phyloP scores from a whole-genome alignment of 2,797 vertebrate species.

The Tadarida brasiliensis region DNA sequence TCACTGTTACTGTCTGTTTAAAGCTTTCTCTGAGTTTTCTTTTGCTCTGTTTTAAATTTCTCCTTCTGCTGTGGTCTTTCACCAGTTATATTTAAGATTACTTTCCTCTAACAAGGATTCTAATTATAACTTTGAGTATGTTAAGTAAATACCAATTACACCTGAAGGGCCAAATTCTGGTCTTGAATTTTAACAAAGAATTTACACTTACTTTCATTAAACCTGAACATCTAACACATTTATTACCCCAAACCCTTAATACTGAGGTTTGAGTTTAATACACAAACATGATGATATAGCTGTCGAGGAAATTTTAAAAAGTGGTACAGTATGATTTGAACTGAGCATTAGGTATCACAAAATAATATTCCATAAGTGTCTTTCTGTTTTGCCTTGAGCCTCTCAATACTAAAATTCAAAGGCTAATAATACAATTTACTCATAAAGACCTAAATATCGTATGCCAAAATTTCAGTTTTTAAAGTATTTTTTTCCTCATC shows the following conservation, averaged over 20 bases:
- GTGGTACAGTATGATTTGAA: background rate
- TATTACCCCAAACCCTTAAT: conserved; percentile 37
- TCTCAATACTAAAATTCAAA: background rate
- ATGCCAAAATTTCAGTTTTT: background rate
- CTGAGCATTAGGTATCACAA: background rate
- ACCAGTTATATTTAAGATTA: conserved; percentile 30
- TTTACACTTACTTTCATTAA: conserved; percentile 69
- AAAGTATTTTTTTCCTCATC: background rate
- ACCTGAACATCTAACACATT: conserved; percentile 21
- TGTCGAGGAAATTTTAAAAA: background rate
- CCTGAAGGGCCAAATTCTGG: conserved; percentile 41
- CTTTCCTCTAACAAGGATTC: conserved; percentile 5
- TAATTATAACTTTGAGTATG: conserved; percentile 45
- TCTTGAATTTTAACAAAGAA: conserved; percentile 72
- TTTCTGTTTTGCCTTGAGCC: background rate
- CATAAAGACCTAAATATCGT: background rate
- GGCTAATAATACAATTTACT: background rate
- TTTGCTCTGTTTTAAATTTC: conserved; percentile 53
- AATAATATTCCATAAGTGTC: background rate
- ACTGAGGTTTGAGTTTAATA: background rate
- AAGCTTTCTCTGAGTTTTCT: conserved; percentile 5
- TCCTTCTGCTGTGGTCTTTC: background rate
- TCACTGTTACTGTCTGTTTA: background rate
- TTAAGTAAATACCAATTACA: conserved; percentile 75
- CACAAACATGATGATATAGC: background rate